These are phyloP conservation scores for Chloroclystis v-ata DNA, from an alignment of 2,888 invertebrate species.

Conservation along the genomic window DNA sequence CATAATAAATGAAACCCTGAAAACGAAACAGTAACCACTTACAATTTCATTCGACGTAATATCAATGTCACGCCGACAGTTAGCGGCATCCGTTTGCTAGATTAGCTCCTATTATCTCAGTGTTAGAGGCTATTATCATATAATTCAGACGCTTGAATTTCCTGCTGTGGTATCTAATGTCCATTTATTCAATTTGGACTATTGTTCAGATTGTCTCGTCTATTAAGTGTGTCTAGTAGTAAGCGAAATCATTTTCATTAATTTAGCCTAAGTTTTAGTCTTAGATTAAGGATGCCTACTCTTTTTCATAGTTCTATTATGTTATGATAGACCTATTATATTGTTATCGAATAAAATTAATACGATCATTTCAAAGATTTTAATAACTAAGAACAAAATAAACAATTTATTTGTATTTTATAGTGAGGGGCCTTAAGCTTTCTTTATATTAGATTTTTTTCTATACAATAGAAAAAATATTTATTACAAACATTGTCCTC, in stretches of 20 bases:
- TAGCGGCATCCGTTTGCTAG: constrained; percentile 42
- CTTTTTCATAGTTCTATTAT: no score
- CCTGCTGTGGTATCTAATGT: constrained; percentile 4
- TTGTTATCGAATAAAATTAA: no score
- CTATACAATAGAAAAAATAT: no score
- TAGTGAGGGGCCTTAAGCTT: no score
- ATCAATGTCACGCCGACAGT: constrained; percentile 44
- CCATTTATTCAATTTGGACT: constrained; percentile 4
- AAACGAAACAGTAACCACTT: background rate
- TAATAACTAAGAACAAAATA: no score
- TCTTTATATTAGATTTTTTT: no score
- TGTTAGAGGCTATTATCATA: constrained; percentile 7
- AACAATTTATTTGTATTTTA: no score
- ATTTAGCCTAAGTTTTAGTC: background rate
- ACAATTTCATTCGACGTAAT: constrained; percentile 23
- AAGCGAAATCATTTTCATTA: no score
- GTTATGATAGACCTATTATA: no score
- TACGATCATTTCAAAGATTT: no score
- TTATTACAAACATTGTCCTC: no score
- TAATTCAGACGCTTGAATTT: constrained; percentile 18
- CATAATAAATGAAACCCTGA: no score
- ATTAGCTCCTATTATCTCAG: constrained; percentile 20
- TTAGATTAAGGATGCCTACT: background rate
- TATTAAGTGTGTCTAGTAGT: background rate
- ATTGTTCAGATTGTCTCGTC: background rate